These are phyloP conservation scores for Sialia sialis DNA, from an alignment of 2,113 vertebrate genomes.

Conservation along the genomic window DNA sequence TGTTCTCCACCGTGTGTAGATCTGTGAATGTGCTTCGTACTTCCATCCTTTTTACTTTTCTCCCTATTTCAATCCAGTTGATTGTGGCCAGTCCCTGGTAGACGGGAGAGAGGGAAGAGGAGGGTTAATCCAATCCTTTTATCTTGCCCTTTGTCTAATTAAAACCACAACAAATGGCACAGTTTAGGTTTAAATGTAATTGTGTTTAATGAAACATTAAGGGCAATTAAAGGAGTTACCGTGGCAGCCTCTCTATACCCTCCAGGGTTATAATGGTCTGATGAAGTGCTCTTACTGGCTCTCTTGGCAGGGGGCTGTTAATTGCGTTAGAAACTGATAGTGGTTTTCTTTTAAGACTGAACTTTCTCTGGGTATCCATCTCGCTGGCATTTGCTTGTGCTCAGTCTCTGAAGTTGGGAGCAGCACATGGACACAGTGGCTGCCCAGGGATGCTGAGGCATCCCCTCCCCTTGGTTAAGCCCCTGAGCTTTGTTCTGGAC, in stretches of 20 bases:
- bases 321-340: slow-evolving; percentile 67
- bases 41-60: neutral
- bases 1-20: fast-evolving
- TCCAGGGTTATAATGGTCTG: slow-evolving; percentile 65
- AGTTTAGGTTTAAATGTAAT: slow-evolving; percentile 75
- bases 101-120: neutral
- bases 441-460: neutral
- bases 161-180: slow-evolving; percentile 74
- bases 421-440: neutral
- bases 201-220: slow-evolving; percentile 77
- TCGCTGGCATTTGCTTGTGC: neutral
- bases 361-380: slow-evolving; percentile 20
- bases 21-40: neutral
- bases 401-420: neutral
- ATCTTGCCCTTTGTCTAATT: slow-evolving; percentile 72
- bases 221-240: slow-evolving; percentile 70
- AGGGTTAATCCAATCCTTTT: slow-evolving; percentile 61
- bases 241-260: slow-evolving; percentile 63
- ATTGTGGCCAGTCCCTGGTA: neutral
- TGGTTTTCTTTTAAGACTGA: slow-evolving; percentile 46
- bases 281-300: slow-evolving; percentile 66
- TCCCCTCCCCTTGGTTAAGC: neutral
- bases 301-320: slow-evolving; percentile 67
- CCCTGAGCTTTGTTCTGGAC: neutral
- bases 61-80: neutral